Base-by-base conservation (phyloP, 2,113 vertebrate genomes). In the Hiodon tergisus region DNA sequence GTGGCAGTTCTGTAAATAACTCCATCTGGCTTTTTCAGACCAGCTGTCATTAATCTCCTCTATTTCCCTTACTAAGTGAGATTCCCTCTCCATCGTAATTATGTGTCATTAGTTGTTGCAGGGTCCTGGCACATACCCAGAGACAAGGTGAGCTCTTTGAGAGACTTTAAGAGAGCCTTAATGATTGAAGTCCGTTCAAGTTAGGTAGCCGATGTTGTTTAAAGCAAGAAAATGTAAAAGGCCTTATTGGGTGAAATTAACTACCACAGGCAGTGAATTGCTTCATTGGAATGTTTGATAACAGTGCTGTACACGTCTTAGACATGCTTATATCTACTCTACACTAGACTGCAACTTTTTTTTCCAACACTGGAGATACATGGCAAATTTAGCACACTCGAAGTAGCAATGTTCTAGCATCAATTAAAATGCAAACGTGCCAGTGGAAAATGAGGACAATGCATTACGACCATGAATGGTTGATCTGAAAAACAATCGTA, bases 391-490 rank as follows among this genome's bases (percentile, higher is more conserved):
- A 17, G 46, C 10, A 55, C 14, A 46, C 16, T 10, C 5, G n/a
- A 55, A 14, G 10, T 47, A 59, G 31, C 4, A 17, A 62, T n/a
- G 8, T n/a, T 75, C 65, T 58, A 47, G 46, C 67, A 16, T 16
- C 8, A 17, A 66, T 68, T 75, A 67, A 54, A 76, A 69, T 69
- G 58, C n/a, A 50, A 17, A 9, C 11, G 59, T 47, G 52, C 2
- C 11, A 46, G 47, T 47, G 3, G 31, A 50, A 55, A 54, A 46
- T 71, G n/a, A n/a, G 17, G 57, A 68, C 53, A 55, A 9, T 48
- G 10, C 47, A 51, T 69, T 53, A 59, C 8, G 4, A 2, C 17
- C 47, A 17, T 8, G 52, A 7, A 9, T 14, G 46, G 16, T 3
- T 17, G 50, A 66, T 69, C 14, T 52, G 13, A 69, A 46, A 76